Evolutionary conservation across 2,888 invertebrate genomes (phyloP), one percentile per base, ranked within the genome.

Genomic region (Laspeyria flexula): DNA sequence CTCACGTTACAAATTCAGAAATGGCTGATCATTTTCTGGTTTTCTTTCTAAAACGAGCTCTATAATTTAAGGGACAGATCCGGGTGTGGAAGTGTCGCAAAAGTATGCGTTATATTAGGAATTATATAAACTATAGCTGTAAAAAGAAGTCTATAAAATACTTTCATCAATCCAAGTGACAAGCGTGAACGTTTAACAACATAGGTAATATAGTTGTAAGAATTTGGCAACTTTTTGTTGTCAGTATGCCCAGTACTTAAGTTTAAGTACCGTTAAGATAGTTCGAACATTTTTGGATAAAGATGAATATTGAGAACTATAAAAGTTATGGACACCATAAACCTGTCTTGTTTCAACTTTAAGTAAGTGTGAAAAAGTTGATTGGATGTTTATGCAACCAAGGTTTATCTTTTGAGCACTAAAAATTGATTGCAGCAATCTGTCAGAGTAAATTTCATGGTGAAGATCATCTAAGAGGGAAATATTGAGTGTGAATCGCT

Each of bases 321-420:
- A 45, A 46, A 37, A 33, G 39, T 42, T 38, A 48, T 38, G 31
- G 42, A 4, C 25, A 16, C 13, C 31, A 42, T 43, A 43, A 42
- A 40, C 30, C 25, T 18, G 10, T 38, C 37, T 48, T 42, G 41
- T 30, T n/a, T n/a, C n/a, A n/a, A n/a, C n/a, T 48, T 37, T 31
- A 48, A 42, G 25, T 42, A 38, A 48, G 37, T 48, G 48, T 48
- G 38, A 48, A 42, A 37, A 37, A 37, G 16, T 31, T 48, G 31
- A 48, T 47, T 42, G 48, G 23, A 35, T 10, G n/a, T 37, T 42
- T 37, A 48, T 42, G 37, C 13, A 16, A 45, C 37, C 11, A 34
- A 13, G 25, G 13, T 47, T 48, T 37, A 48, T 37, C 12, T 42
- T 34, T 42, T 11, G n/a, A 11, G 12, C 4, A 47, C 41, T 47